phyloP scores from a whole-genome alignment of 2,888 invertebrate species.

The Scaptomyza parva region DNA sequence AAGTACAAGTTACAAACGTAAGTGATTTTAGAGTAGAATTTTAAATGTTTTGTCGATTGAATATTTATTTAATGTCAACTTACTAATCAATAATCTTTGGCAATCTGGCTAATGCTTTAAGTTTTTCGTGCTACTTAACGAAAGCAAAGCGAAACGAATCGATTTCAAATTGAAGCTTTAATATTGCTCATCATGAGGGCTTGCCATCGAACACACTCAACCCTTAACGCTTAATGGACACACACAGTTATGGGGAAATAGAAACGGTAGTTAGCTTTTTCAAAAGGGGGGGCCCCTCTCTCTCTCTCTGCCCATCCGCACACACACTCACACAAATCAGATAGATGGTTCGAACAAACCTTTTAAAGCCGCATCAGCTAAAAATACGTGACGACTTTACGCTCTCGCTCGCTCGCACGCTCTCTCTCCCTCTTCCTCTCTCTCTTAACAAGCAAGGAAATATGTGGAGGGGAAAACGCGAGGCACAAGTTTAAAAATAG shows the following conservation, averaged over 20 bases:
- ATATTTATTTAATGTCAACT: too few species aligned
- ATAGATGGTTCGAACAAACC: slow-evolving; percentile 3
- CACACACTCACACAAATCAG: slow-evolving; percentile 2
- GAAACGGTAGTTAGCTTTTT: background rate
- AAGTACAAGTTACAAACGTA: too few species aligned
- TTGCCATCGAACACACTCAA: slow-evolving; percentile 8
- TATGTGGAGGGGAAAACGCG: slow-evolving; percentile 6
- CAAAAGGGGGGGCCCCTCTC: background rate
- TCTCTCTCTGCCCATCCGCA: too few species aligned
- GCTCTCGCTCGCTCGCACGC: background rate
- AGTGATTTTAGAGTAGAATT: too few species aligned
- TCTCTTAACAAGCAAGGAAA: background rate
- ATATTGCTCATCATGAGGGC: slow-evolving; percentile 31
- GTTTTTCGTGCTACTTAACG: background rate
- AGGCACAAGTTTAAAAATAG: slow-evolving; percentile 64
- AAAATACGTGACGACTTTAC: slow-evolving; percentile 35
- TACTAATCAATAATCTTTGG: background rate
- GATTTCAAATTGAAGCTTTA: background rate
- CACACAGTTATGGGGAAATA: background rate
- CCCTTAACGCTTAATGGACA: slow-evolving; percentile 14
- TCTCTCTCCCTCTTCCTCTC: background rate
- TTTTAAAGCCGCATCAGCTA: slow-evolving; percentile 50
- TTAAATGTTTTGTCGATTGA: too few species aligned
- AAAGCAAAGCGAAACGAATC: background rate
- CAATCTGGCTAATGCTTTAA: background rate